Evolutionary conservation across 2,113 vertebrate genomes (phyloP), one percentile per base, ranked within the genome.

Genomic region (Oriolus oriolus): DNA sequence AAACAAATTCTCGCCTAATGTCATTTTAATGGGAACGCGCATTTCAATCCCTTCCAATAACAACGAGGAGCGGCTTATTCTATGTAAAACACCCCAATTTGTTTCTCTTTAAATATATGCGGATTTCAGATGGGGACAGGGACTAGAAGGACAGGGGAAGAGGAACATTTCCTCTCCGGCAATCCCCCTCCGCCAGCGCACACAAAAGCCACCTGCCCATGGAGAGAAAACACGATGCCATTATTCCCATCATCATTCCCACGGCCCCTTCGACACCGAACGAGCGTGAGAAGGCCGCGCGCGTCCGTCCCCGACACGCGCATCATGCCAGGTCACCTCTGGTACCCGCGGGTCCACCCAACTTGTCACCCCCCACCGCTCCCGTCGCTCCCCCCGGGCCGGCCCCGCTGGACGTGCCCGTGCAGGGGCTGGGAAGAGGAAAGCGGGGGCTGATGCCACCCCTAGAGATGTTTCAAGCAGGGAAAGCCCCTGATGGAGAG

Each of bases 1-100:
- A 97, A 98, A 96, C 92, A 98, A 97, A 97, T 70, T 94, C 65
- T n/a, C 79, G 21, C 84, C 78, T 71, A 93, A 93, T 89, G 87
- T 92, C 91, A 69, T 93, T 96, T 96, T 93, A 95, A 97, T 92
- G 61, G 78, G 65, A 96, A 96, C 27, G 82, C 27, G 83, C 78
- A 54, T 95, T 89, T 91, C 90, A 94, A 80, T 89, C 77, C 83
- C 79, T 95, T 92, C 91, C 91, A 93, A 41, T 54, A 96, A 93
- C 59, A 83, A 81, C 61, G 89, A 28, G 80, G 71, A 97, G 79
- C 61, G 63, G 79, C 96, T 94, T 92, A 87, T 84, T 95, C 87
- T 82, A 96, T 60, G 90, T 61, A 77, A 96, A 96, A 92, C 77
- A 89, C 47, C 54, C 35, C 52, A 45, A 90, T 87, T 79, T 73